Evolutionary conservation across 2,113 vertebrate genomes (phyloP), one percentile per base, ranked within the genome.

Genomic region (Motacilla tschutschensis): DNA sequence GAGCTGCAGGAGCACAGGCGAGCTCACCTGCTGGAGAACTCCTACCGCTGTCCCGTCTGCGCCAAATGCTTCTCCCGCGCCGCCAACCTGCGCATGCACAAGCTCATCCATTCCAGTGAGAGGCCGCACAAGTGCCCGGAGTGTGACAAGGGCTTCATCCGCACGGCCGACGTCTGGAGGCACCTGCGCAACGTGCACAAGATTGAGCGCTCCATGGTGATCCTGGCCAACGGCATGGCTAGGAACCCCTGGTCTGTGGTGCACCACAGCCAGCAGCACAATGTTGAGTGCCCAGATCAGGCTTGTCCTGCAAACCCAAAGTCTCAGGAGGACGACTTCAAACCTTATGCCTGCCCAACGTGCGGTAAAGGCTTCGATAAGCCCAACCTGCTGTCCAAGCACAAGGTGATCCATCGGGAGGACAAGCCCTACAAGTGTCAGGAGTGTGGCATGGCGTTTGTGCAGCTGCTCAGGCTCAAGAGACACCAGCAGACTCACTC

Each of bases 81-180:
- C 0, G 94, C 94, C 6, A 95, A 93, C n/a, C 40, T 95, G 64
- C 65, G 82, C 22, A 93, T 91, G 92, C 94, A 95, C 70, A 95
- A 92, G 58, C 87, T 94, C 18, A 95, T 93, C 57, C 94, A 94
- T 20, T 93, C 85, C 29, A 75, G 91, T 5, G 60, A 92, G 36
- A 65, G 88, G 55, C 93, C 95, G 1, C 91, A 91, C 88, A 94
- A 85, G 17, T 94, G 88, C 22, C 94, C 93, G 0, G 88, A 95
- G 71, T 92, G 93, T 5, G 87, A 92, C 91, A 96, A 96, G 67
- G 92, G 95, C n/a, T 97, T 96, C 82, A 95, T 94, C 40, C 62
- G 70, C 84, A 91, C 92, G 0, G 92, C 89, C 4, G 94, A 92
- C 6, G 93, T 95, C 58, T 95, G 94, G 93, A 84, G 91, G 67